Evolutionary conservation across 2,113 vertebrate genomes (phyloP).

Genomic region (Neotragus pygmaeus): DNA sequence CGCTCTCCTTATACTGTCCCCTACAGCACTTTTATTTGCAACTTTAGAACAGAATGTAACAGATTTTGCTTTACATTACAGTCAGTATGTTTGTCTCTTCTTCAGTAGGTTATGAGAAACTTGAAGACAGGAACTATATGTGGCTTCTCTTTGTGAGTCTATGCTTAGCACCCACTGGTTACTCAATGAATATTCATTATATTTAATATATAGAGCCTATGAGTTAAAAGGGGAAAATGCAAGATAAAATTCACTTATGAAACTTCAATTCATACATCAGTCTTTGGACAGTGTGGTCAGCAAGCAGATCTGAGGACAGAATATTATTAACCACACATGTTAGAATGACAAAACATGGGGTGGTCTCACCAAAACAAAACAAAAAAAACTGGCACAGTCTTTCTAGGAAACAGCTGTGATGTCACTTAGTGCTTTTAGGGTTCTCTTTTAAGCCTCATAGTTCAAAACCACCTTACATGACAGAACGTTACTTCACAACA

Average conservation of each 20-base stretch:
- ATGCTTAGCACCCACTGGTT: background rate
- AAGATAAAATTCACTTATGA: background rate
- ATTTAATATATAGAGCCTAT: background rate
- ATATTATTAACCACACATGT: background rate
- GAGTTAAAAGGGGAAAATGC: background rate
- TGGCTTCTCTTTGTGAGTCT: background rate
- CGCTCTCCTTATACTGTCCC: background rate
- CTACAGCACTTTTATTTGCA: background rate
- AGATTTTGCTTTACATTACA: background rate
- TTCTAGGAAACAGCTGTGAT: background rate
- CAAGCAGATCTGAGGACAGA: background rate
- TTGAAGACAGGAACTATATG: background rate
- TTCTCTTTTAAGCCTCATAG: background rate
- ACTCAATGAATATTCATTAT: background rate
- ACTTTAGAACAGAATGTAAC: background rate
- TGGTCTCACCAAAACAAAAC: background rate
- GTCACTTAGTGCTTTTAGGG: background rate
- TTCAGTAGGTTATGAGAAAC: background rate
- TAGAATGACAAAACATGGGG: background rate
- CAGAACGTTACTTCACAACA: background rate
- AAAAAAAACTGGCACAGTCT: background rate
- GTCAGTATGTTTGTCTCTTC: background rate
- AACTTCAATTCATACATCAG: background rate
- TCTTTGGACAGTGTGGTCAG: background rate
- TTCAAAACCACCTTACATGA: background rate